Percentiles rank a stretch among this genome's conserved stretches.
phyloP scores from a whole-genome alignment of 2,888 invertebrate species.

The Microctonus hyperodae region DNA sequence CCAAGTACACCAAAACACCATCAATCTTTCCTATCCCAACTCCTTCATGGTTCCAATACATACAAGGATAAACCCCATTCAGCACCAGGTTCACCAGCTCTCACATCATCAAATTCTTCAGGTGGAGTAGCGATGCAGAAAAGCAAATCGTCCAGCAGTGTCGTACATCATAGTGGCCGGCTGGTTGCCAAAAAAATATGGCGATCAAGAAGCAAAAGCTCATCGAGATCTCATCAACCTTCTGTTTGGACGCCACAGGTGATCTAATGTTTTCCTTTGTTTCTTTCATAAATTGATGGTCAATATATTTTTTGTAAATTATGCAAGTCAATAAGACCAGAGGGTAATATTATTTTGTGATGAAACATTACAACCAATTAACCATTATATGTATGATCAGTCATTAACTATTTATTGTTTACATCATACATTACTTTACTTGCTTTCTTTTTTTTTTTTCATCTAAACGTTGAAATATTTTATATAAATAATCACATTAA shows the following conservation, averaged over 20 bases:
- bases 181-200: conserved; percentile 86
- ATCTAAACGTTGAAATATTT: conserved; percentile 14
- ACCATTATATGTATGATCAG: neutral
- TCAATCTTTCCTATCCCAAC: conserved; percentile 72
- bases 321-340: conserved; percentile 71
- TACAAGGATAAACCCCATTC: conserved; percentile 65
- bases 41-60: conserved; percentile 66
- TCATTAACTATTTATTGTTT: neutral
- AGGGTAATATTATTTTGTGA: neutral
- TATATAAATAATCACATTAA: neutral
- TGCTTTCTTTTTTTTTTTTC: conserved; percentile 4
- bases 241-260: conserved; percentile 89
- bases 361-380: neutral
- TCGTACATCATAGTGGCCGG: conserved; percentile 75
- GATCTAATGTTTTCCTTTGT: conserved; percentile 59
- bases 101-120: conserved; percentile 64
- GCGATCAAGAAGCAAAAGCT: conserved; percentile 84
- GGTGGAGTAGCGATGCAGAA: conserved; percentile 81
- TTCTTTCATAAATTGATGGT: neutral
- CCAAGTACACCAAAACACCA: conserved; percentile 65
- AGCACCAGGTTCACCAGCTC: conserved; percentile 66
- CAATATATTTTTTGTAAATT: conserved; percentile 64
- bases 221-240: conserved; percentile 71
- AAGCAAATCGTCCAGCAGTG: conserved; percentile 87
- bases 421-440: conserved; percentile 4